Percentiles rank a stretch among this genome's conserved stretches.
Conservation (phyloP, 2,888 invertebrate genomes). For the Saturnia pavonia region DNA sequence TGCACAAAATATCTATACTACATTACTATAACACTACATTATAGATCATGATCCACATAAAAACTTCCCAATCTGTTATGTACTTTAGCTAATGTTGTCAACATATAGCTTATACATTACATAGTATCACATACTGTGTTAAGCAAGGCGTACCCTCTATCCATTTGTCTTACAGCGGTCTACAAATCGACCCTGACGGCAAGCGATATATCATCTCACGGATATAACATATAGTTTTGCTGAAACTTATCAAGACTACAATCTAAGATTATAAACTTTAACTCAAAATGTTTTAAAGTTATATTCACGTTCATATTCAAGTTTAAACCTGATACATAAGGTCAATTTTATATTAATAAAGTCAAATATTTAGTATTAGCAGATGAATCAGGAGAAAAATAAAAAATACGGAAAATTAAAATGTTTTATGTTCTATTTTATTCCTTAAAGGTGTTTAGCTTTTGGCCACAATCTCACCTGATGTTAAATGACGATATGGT, state of each 20-base stretch:
- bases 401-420: no score
- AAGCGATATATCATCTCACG: constrained; percentile 1
- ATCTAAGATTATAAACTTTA: not conserved
- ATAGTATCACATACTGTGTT: not conserved
- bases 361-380: no score
- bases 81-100: not conserved
- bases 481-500: no score
- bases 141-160: constrained; percentile 6
- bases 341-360: no score
- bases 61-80: not conserved
- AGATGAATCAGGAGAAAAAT: no score
- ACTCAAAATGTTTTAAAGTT: not conserved
- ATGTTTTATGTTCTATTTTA: no score
- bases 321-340: not conserved
- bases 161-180: constrained; percentile 8
- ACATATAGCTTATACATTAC: not conserved
- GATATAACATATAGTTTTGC: constrained; percentile 14
- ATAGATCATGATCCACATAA: no score
- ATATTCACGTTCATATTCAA: not conserved
- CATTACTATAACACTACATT: no score
- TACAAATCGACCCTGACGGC: constrained; percentile 9
- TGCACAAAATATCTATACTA: no score
- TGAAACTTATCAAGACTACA: constrained; percentile 22
- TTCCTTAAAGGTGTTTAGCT: no score
- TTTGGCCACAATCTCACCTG: no score